Base-by-base conservation (phyloP, 2,797 vertebrate genomes). In the Typhlichthys subterraneus region DNA sequence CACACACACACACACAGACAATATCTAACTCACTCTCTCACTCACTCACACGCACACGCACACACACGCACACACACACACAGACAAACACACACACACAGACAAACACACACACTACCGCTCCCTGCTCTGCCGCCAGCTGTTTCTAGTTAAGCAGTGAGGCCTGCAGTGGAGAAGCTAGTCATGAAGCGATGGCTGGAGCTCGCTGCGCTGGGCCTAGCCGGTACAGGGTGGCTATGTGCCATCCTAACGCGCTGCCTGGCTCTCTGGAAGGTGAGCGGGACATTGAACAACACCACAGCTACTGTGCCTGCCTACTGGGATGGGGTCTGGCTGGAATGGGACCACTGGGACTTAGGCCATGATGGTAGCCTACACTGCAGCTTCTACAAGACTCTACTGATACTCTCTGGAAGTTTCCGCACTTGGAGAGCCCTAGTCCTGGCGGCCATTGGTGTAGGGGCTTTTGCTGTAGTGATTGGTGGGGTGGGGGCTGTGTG, bases 291-390 rank as follows among this genome's bases (percentile, higher is more conserved):
- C 60, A 96, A 95, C 91, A 88, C 85, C 85, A 98, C 96, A 0
- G 95, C 96, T 38, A 85, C 90, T 4, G 91, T 97, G 1, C 95
- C 96, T 57, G 94, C 94, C 72, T 93, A 95, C 88, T 98, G 96
- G 96, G 96, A 98, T 11, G 96, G 97, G 57, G 94, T 98, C 73
- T 99, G 97, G 97, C 93, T 98, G 91, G 91, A 89, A 73, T 99
- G 96, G 72, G 94, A 97, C 80, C 94, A 90, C 85, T 99, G 97
- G 72, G 95, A 97, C 81, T 84, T 98, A 74, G 92, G 93, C 79
- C 96, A 95, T 49, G 95, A 95, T 0, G 96, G 96, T n/a, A 95
- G 94, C 83, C 93, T 98, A 79, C 97, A 97, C 73, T 99, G 96
- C 85, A 94, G 94, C 61, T 92, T 98, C 75, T 96, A 97, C 70